Percentiles rank a stretch among this genome's conserved stretches.
phyloP scores from a whole-genome alignment of 2,888 invertebrate genomes.

The Chesias legatella region DNA sequence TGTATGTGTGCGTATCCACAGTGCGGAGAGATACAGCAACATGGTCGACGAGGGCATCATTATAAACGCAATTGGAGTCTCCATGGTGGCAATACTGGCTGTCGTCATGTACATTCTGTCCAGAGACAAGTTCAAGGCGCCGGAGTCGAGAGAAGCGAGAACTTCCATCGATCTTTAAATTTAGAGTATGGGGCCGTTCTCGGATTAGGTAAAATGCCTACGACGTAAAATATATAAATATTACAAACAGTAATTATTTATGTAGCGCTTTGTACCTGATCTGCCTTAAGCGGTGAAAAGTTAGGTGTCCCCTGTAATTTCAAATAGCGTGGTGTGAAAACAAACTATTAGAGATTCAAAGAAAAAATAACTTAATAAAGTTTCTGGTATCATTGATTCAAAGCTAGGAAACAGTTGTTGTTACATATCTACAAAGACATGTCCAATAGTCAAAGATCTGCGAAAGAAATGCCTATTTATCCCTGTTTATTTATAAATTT shows the following conservation, averaged over 20 bases:
- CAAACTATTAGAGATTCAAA: too few species aligned
- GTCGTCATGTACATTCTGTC: conserved; percentile 84
- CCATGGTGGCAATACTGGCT: conserved; percentile 82
- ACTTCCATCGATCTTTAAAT: conserved; percentile 79
- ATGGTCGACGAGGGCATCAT: conserved; percentile 84
- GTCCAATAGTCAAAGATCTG: background rate
- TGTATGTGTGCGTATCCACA: conserved; percentile 63
- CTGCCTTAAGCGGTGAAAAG: background rate
- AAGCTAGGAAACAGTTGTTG: background rate
- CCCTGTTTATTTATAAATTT: too few species aligned
- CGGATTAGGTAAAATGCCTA: too few species aligned
- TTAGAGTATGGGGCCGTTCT: background rate
- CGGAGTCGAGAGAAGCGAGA: conserved; percentile 66
- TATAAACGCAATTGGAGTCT: conserved; percentile 85
- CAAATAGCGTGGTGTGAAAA: too few species aligned
- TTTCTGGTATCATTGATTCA: background rate
- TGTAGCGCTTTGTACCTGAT: background rate
- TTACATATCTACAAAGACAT: background rate
- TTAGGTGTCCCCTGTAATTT: too few species aligned
- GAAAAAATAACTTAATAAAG: too few species aligned
- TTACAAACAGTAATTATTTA: too few species aligned
- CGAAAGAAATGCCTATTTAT: too few species aligned
- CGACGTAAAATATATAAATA: too few species aligned
- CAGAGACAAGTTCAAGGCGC: conserved; percentile 77
- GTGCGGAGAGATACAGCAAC: conserved; percentile 76